Percentiles rank a stretch among this genome's conserved stretches.
These are phyloP conservation scores for Zingel zingel DNA, from an alignment of 2,113 vertebrate species.

Conservation along the genomic window DNA sequence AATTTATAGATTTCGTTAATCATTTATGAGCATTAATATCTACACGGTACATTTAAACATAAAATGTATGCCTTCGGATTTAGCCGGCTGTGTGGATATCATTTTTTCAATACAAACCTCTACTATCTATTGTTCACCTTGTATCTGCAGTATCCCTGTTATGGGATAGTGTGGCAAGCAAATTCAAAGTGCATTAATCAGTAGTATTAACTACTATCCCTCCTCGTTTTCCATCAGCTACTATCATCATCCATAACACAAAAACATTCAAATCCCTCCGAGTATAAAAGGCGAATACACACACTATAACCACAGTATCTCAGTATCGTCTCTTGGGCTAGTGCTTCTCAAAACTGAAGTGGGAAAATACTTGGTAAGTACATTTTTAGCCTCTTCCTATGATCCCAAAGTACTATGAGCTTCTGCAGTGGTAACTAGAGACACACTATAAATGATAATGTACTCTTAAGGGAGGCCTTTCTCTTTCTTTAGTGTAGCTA, in stretches of 20 bases:
- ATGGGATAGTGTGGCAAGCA: conserved; percentile 42
- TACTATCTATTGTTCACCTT: conserved; percentile 22
- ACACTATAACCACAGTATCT: conserved; percentile 57
- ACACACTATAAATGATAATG: conserved; percentile 6
- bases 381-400: conserved; percentile 11
- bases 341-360: conserved; percentile 46
- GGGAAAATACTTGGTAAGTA: not conserved
- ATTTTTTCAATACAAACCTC: not conserved
- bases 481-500: conserved; percentile 8
- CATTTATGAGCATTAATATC: conserved; percentile 1
- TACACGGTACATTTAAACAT: conserved; percentile 13
- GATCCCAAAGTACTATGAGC: not conserved
- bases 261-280: conserved; percentile 64
- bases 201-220: conserved; percentile 68
- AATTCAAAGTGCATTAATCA: conserved; percentile 81
- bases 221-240: conserved; percentile 43
- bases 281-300: conserved; percentile 70
- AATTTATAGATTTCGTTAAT: not conserved
- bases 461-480: not conserved
- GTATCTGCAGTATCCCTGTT: conserved; percentile 13
- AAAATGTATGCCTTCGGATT: conserved; percentile 31
- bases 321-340: conserved; percentile 52
- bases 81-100: not conserved
- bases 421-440: not conserved
- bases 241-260: conserved; percentile 23